Percentiles rank a stretch among this genome's conserved stretches.
Conservation (phyloP, 2,888 invertebrate species). For the Rhopalosiphum nymphaeae region DNA sequence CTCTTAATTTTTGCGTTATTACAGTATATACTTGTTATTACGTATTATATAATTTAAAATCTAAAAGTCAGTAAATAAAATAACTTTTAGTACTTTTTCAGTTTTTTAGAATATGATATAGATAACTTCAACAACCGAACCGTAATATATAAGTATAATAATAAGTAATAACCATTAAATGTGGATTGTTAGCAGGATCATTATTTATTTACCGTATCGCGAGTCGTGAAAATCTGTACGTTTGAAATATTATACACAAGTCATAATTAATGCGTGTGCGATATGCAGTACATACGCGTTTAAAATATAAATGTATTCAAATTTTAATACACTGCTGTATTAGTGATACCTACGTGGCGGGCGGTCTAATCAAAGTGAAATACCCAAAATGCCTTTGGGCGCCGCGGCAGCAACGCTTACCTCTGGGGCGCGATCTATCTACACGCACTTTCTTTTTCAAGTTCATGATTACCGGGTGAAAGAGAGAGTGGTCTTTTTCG, state of each 20-base stretch:
- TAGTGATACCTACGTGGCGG: slow-evolving; percentile 1
- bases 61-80: background rate
- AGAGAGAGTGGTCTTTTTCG: slow-evolving; percentile 61
- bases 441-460: slow-evolving; percentile 62
- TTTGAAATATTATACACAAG: background rate
- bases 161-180: background rate
- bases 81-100: background rate
- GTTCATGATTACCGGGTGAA: slow-evolving; percentile 61
- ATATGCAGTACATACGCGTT: background rate
- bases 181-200: background rate
- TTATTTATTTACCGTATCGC: background rate
- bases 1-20: too few relatives aligned
- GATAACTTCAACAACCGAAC: background rate
- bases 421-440: background rate
- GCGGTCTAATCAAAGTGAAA: slow-evolving; percentile 26
- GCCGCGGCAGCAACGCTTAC: background rate
- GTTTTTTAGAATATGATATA: background rate
- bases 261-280: background rate
- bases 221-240: background rate
- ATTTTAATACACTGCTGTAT: background rate
- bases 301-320: background rate
- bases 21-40: background rate
- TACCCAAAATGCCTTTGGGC: slow-evolving; percentile 27
- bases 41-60: background rate
- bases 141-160: background rate